phyloP scores from a whole-genome alignment of 2,113 vertebrate species.

The Bufo gargarizans region DNA sequence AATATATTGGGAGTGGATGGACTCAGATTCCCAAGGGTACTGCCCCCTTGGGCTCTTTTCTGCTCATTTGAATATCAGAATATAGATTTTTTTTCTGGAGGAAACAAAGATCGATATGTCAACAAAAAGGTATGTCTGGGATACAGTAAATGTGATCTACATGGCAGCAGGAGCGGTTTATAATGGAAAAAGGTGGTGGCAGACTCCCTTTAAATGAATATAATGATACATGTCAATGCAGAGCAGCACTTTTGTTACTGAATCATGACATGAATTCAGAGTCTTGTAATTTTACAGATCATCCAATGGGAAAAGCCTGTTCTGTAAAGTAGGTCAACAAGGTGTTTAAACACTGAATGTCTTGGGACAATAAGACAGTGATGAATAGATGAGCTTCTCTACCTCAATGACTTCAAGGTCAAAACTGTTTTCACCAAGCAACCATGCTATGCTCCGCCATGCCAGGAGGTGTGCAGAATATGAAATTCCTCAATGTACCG shows the following conservation, averaged over 20 bases:
- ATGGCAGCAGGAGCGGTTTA: no score
- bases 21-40: no score
- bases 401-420: conserved; percentile 57
- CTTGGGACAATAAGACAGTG: conserved; percentile 56
- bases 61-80: no score
- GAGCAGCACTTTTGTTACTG: neutral
- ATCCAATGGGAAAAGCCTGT: conserved; percentile 37
- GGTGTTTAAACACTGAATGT: conserved; percentile 55
- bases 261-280: conserved; percentile 35
- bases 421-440: conserved; percentile 49
- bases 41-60: no score
- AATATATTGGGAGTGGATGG: no score
- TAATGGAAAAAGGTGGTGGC: no score
- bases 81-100: no score
- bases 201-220: neutral
- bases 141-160: no score
- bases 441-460: conserved; percentile 19
- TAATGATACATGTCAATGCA: conserved; percentile 40
- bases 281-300: conserved; percentile 13
- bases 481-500: neutral
- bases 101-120: no score
- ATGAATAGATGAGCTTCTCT: conserved; percentile 53
- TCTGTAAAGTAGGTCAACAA: conserved; percentile 53
- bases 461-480: conserved; percentile 38
- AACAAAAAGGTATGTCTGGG: no score